Evolutionary conservation across 1,140 invertebrate genomes (phyloP).

Genomic region (Yoshiicerus persimilis): DNA sequence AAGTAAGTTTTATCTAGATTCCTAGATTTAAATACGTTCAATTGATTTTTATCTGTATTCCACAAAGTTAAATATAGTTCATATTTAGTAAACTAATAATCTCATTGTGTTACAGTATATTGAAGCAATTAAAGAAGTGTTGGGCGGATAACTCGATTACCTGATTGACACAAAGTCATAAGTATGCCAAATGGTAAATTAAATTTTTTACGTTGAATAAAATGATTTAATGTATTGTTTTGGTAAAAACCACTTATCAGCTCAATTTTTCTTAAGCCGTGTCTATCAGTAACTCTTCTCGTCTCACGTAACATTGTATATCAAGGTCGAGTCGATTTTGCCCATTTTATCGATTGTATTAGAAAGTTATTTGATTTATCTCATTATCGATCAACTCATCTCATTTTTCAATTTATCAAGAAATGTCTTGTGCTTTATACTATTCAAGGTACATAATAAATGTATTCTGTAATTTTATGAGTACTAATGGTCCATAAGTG

Average conservation of each 20-base stretch:
- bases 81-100: background rate
- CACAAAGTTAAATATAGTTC: no score
- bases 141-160: slow-evolving; percentile 60
- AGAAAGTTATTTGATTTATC: no score
- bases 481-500: no score
- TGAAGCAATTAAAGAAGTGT: slow-evolving; percentile 86
- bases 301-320: background rate
- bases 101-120: slow-evolving; percentile 64
- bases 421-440: no score
- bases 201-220: slow-evolving; percentile 3
- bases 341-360: no score
- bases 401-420: no score
- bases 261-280: background rate
- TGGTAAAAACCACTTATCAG: background rate
- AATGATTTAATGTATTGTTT: background rate
- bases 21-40: background rate
- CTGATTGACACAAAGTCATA: slow-evolving; percentile 58
- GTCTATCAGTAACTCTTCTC: background rate
- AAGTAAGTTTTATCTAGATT: slow-evolving; percentile 53
- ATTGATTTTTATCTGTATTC: background rate
- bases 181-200: slow-evolving; percentile 62
- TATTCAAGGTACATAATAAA: no score
- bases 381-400: no score
- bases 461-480: no score
- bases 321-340: no score